Base-by-base conservation (phyloP, 1,140 invertebrate genomes). In the Drosophila sucinea region DNA sequence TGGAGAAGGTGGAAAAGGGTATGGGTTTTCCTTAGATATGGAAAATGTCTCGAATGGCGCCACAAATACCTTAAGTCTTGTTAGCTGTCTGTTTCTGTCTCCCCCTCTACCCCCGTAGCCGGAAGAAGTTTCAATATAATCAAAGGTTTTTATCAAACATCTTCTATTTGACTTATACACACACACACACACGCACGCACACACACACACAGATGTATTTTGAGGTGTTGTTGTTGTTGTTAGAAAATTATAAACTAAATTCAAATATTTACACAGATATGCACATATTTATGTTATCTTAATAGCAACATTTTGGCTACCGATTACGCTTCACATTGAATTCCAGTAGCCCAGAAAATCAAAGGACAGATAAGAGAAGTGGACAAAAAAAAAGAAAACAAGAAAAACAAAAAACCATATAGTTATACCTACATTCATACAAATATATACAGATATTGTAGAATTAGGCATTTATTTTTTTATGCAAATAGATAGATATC, bases 251-350 rank as follows among this genome's bases (percentile, higher is more conserved):
- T 79, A 41, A 71, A 54, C 35, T 32, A 73, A 73, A 85, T 86
- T 87, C 79, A 85, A 85, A 85, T 87, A 85, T 85, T 85, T 87
- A 87, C 82, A 67, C 75, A 79, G 79, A 79, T 79, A 87, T 60
- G 55, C 64, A 81, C 58, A 66, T 79, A 85, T 86, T 82, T 82
- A 70, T 66, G 57, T 73, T 75, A 71, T 67, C 71, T 82, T 76
- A 87, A 79, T 79, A 76, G 70, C 67, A 75, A 76, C 66, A 67
- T 85, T 85, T 85, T 86, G 70, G 81, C 82, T 87, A 85, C 82
- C 82, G 82, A 73, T 86, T 80, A 67, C 40, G 57, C 55, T 74
- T 74, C 62, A 85, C 64, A 77, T 51, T 68, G 79, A 87, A 82
- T 87, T 82, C 82, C 83, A 76, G 81, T 84, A 60, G 73, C 57